Conservation (phyloP, 1,140 invertebrate genomes). For the Atta colombica region DNA sequence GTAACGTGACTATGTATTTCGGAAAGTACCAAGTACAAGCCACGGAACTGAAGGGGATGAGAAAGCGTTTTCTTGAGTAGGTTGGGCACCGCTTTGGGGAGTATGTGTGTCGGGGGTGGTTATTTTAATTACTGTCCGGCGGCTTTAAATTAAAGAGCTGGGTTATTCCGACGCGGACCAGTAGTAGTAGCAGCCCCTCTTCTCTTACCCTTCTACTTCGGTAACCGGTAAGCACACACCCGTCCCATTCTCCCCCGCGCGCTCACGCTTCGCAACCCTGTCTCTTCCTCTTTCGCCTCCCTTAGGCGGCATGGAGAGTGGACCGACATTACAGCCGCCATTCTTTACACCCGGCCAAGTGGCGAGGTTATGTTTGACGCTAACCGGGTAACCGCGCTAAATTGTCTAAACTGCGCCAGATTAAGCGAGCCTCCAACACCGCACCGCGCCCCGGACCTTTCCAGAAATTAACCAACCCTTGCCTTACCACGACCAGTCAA, state of each 20-base stretch:
- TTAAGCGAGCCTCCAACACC: conserved; percentile 73
- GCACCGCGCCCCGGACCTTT: conserved; percentile 51
- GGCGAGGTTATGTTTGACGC: conserved; percentile 82
- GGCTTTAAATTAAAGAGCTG: conserved; percentile 85
- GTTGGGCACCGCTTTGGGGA: conserved; percentile 82
- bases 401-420: conserved; percentile 82
- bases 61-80: conserved; percentile 42
- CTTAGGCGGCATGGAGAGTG: conserved; percentile 50
- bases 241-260: conserved; percentile 46
- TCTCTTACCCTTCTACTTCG: conserved; percentile 75
- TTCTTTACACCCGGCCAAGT: conserved; percentile 79
- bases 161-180: conserved; percentile 81
- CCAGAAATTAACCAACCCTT: conserved; percentile 80
- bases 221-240: conserved; percentile 77
- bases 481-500: conserved; percentile 31
- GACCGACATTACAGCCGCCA: conserved; percentile 79
- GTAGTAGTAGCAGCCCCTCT: conserved; percentile 63
- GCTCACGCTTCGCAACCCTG: conserved; percentile 54
- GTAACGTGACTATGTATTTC: neutral
- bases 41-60: neutral
- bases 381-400: conserved; percentile 82
- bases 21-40: neutral
- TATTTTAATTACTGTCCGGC: conserved; percentile 87
- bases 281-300: conserved; percentile 56
- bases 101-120: conserved; percentile 84